Base-by-base conservation (phyloP, 2,888 invertebrate genomes). In the Panorpa germanica region DNA sequence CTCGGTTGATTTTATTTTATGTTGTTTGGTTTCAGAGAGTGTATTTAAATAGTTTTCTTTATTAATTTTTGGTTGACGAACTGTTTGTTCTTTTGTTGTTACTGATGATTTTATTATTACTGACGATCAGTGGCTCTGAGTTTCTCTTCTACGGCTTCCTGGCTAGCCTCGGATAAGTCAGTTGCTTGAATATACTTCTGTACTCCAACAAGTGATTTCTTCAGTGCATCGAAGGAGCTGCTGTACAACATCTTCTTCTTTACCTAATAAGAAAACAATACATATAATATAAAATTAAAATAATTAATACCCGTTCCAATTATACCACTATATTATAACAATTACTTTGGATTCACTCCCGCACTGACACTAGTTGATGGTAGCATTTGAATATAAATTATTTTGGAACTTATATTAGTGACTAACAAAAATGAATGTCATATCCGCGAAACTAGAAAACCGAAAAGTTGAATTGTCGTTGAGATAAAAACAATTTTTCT, bases 111-210 rank as follows among this genome's bases (percentile, higher is more conserved):
- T 35, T 37, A 37, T 36, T 37, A 35, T 50, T 74, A 85, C 67
- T 85, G 83, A 65, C 88, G 83, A 64, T 88, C 88, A 48, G 85
- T 88, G 58, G 85, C 77, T 63, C 88, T 80, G 46, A 88, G 71
- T 59, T 88, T 88, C 57, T 86, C 86, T 55, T 88, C 88, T 40
- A 88, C 86, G 42, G 83, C 82, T 55, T 88, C 86, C 50, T 83
- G 80, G 41, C 85, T 83, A 41, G 88, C 85, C 62, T 93, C 93
- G 43, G 86, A 80, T 48, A 83, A 68, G 58, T 93, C 91, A 50
- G 88, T 91, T 49, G 91, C 90, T 63, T 88, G 93, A 57, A 93
- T 83, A 65, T 88, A 91, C 67, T 90, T 90, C 64, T 86, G 88
- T 43, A 95, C 85, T 48, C 93, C 93, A 39, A 88, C 88, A 53